These are phyloP conservation scores for Delphinus delphis DNA, from an alignment of 2,113 vertebrate species.

Conservation along the genomic window DNA sequence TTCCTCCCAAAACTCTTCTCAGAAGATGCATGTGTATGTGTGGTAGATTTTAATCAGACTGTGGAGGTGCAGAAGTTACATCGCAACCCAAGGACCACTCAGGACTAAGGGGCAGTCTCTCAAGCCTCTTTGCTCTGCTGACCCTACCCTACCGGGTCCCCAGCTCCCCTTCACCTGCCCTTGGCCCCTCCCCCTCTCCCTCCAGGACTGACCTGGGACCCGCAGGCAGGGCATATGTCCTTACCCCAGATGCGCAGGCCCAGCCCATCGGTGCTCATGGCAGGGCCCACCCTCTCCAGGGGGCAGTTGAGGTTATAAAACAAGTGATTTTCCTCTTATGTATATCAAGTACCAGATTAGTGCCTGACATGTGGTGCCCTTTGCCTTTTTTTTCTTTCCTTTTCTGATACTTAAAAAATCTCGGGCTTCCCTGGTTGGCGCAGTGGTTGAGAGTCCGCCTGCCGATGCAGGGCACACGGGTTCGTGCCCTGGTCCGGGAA, in stretches of 20 bases:
- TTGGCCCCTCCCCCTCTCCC: too few relatives aligned
- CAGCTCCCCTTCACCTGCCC: background rate
- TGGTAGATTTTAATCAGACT: background rate
- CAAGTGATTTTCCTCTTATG: background rate
- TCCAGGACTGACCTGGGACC: background rate
- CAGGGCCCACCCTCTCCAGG: background rate
- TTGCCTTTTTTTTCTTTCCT: background rate
- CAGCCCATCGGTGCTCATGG: background rate
- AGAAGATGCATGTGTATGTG: background rate
- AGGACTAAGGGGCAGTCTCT: background rate
- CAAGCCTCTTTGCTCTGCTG: background rate
- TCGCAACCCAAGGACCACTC: background rate
- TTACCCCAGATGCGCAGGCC: background rate
- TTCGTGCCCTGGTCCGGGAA: too few relatives aligned
- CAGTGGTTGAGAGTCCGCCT: too few relatives aligned
- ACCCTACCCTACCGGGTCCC: too few relatives aligned
- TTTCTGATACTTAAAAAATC: background rate
- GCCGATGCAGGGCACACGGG: too few relatives aligned
- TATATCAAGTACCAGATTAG: background rate
- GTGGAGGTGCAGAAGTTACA: background rate
- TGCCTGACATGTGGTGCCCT: background rate
- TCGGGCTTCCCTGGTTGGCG: background rate
- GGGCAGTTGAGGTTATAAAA: background rate
- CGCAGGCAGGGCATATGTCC: background rate
- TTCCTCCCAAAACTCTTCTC: background rate